phyloP scores from a whole-genome alignment of 2,888 invertebrate genomes.

The Coelopa pilipes region DNA sequence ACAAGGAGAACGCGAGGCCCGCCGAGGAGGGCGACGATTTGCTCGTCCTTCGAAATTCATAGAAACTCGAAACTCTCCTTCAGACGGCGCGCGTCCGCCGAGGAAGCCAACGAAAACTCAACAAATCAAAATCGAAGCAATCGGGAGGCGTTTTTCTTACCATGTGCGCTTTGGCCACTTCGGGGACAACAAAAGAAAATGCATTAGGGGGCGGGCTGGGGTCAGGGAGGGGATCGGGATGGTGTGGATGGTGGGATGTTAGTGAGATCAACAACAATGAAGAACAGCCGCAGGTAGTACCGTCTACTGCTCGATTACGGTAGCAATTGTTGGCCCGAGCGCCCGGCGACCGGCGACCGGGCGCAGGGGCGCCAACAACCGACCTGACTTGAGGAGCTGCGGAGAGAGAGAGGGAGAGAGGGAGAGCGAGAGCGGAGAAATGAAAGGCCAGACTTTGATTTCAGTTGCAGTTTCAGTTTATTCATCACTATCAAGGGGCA shows the following conservation, averaged over 20 bases:
- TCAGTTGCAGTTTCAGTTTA: background rate
- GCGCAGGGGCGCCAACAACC: slow-evolving; percentile 50
- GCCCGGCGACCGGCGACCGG: background rate
- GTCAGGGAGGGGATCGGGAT: background rate
- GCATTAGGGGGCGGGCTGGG: background rate
- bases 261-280: slow-evolving; percentile 24
- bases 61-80: too few relatives aligned
- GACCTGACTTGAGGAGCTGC: slow-evolving; percentile 62
- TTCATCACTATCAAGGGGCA: background rate
- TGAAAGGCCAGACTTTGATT: background rate
- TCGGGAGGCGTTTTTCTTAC: background rate
- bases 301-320: slow-evolving; percentile 66
- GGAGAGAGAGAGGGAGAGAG: background rate
- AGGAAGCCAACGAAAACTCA: too few relatives aligned
- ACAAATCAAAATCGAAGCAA: too few relatives aligned
- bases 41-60: too few relatives aligned
- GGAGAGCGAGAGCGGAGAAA: background rate
- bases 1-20: too few relatives aligned
- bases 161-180: background rate
- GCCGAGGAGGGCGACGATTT: too few relatives aligned
- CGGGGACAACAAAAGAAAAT: background rate
- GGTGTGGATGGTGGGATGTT: background rate
- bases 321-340: slow-evolving; percentile 59
- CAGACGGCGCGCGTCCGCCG: too few relatives aligned
- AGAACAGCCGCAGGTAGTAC: slow-evolving; percentile 66